Conservation (phyloP, 1,140 invertebrate species). For the Heliothis subflexa region DNA sequence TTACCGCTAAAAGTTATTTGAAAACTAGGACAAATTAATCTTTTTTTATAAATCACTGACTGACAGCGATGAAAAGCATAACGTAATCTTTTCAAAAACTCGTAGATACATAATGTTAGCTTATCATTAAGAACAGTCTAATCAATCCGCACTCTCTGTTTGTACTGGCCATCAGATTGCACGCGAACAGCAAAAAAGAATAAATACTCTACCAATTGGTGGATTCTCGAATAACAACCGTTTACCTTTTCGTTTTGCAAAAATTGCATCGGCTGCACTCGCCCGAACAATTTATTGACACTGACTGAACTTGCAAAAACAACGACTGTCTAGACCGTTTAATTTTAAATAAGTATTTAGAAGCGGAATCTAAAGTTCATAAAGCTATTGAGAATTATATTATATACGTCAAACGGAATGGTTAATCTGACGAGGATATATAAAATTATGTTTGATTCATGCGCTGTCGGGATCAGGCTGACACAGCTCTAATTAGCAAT, state of each 20-base stretch:
- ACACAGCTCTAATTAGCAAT: constrained; percentile 37
- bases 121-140: constrained; percentile 28
- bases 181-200: constrained; percentile 42
- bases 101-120: constrained; percentile 5
- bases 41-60: not conserved
- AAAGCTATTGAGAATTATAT: constrained; percentile 1
- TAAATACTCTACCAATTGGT: constrained; percentile 50
- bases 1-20: too few relatives aligned
- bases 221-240: constrained; percentile 49
- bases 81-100: not conserved
- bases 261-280: constrained; percentile 54
- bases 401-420: constrained; percentile 27
- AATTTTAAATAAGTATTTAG: constrained; percentile 42
- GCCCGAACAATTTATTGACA: constrained; percentile 48
- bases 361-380: constrained; percentile 11
- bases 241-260: constrained; percentile 55
- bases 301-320: constrained; percentile 38
- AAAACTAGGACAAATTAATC: too few relatives aligned
- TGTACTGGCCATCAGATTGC: not conserved
- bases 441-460: constrained; percentile 34
- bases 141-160: constrained; percentile 11
- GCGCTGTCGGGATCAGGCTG: not conserved
- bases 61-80: not conserved
- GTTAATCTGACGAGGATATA: constrained; percentile 19
- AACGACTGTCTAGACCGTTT: constrained; percentile 33